Evolutionary conservation across 1,140 invertebrate genomes (phyloP), one percentile per base, ranked within the genome.

Genomic region (Drosophila ambigua): DNA sequence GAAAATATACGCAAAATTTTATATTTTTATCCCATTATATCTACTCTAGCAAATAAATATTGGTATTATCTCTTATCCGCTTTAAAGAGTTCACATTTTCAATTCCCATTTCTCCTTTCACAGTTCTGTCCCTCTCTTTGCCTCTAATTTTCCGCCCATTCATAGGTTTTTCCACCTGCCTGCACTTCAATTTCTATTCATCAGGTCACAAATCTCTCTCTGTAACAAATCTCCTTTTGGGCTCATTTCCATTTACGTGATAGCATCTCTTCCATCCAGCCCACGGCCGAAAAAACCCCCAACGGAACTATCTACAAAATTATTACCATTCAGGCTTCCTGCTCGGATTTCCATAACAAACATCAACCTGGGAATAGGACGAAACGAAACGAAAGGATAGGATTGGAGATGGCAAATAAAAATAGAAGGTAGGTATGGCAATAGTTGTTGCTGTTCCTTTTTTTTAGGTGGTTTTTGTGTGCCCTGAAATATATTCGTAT

Each of bases 271-370:
- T 5, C 59, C 7, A 52, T 16, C 2, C 44, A 45, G 31, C 50
- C 54, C 50, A 43, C 45, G 26, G 60, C 20, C 9, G 28, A 24
- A 9, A 24, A 39, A 39, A 13, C 35, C 35, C 53, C 59, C 55
- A 53, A 52, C 44, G 54, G 54, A 78, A 67, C 68, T 67, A 61
- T 74, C 49, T 55, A 46, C n/a, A 46, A 83, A 84, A 79, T 75
- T 84, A 82, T 84, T 79, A 49, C 57, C 57, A 72, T 62, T 63
- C 68, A 62, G 28, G 44, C 45, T 46, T 58, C 66, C 60, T 50
- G 54, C 49, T 64, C 60, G 82, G 74, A 82, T 88, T 87, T 82
- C 63, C 72, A 72, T 76, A 76, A 58, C 75, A 87, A 87, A 83
- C 79, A 87, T 83, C 79, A 71, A 87, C 79, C 60, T 60, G 83